Evolutionary conservation across 2,888 invertebrate genomes (phyloP).

Genomic region (Leistus spinibarbis): DNA sequence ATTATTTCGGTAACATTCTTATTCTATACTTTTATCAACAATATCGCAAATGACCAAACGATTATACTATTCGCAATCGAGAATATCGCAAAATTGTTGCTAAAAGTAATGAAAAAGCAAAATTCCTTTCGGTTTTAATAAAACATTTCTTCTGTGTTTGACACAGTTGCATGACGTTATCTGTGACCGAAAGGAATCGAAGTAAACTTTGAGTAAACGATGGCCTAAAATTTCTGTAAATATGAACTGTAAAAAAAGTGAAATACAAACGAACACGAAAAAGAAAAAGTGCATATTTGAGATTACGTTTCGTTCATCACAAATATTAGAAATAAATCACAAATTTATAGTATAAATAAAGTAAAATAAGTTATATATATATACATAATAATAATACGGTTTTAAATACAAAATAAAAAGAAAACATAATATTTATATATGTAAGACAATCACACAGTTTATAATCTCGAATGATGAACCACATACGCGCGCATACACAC

Average conservation of each 20-base stretch:
- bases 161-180: no score
- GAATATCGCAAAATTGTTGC: no score
- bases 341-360: background rate
- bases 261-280: background rate
- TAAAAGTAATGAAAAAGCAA: no score
- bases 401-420: background rate
- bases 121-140: no score
- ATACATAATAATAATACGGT: background rate
- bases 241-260: background rate
- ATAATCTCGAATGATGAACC: background rate
- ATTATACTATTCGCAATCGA: no score
- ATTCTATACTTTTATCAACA: no score
- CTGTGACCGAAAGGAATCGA: no score
- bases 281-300: background rate
- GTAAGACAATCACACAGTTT: background rate
- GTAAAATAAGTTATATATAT: background rate
- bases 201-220: no score
- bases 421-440: background rate
- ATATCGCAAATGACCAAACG: no score
- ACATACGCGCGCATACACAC: no score
- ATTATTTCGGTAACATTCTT: no score
- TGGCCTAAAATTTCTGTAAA: background rate
- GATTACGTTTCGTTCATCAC: background rate
- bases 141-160: no score
- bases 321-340: background rate